Base-by-base conservation (phyloP, 2,888 invertebrate genomes). In the Phanerotoma sp. region DNA sequence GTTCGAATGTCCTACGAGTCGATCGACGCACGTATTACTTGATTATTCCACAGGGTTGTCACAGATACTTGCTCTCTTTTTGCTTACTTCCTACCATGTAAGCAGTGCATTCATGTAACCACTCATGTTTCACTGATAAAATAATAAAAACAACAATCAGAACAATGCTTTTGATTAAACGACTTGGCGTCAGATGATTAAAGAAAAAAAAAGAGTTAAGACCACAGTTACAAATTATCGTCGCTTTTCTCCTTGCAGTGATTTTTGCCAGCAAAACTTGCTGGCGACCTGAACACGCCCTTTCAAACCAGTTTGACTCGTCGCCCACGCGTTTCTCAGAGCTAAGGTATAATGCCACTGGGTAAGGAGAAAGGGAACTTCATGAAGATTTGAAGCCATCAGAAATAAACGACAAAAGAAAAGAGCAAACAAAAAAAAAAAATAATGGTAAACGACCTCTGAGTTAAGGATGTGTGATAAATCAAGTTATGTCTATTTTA, bases 231-330 rank as follows among this genome's bases (percentile, higher is more conserved):
- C 22, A n/a, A 46, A 46, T 46, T 33, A 41, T 50, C 22, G 7
- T 21, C n/a, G 15, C 30, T 33, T 47, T 15, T 47, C 35, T 20
- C 13, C 11, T 11, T 11, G 13, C 18, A 16, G n/a, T 21, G 13
- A 35, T 13, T 25, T 37, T 38, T 16, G 16, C 30, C 9, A n/a
- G n/a, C n/a, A 20, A 32, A 30, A 13, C 30, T 20, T 32, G 33
- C 33, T 46, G 32, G 20, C 21, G 15, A 46, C 32, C 33, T 13
- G 46, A 30, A 46, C 32, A 46, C 54, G 53, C 56, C 52, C 46
- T 51, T 54, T 63, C 56, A 62, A 64, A 62, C 64, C 62, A 59
- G 64, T 62, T 62, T 64, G 64, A 60, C 64, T 64, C 59, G 64
- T 62, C 64, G 61, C 64, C 61, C 62, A 62, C 64, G 62, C 64